phyloP scores from a whole-genome alignment of 30 jellyfish, hydroid and myxozoan species.

The Pelagia noctiluca region DNA sequence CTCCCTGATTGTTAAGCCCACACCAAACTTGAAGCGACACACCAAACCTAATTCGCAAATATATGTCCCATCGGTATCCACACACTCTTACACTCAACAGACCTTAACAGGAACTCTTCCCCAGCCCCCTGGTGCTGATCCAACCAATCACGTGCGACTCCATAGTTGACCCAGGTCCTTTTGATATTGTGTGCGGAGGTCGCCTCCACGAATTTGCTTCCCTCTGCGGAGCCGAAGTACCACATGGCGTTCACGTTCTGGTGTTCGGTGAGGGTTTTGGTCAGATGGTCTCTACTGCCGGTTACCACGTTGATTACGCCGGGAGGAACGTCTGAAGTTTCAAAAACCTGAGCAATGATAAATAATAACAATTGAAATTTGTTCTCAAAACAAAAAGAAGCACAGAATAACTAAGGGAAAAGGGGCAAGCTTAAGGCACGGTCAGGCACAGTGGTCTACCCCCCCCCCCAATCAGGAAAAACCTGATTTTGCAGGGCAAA shows the following conservation, averaged over 20 bases:
- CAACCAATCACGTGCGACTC: slow-evolving; percentile 95
- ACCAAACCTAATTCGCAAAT: slow-evolving; percentile 85
- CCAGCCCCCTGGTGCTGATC: slow-evolving; percentile 93
- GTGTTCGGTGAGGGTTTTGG: slow-evolving; percentile 91
- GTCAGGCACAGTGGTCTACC: no score
- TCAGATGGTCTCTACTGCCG: slow-evolving; percentile 95
- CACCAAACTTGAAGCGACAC: no score
- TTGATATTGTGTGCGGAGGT: slow-evolving; percentile 91
- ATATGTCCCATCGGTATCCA: slow-evolving; percentile 99
- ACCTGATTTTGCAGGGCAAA: no score
- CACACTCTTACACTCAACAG: slow-evolving; percentile 92
- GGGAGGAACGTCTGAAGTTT: slow-evolving; percentile 95
- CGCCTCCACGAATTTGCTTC: slow-evolving; percentile 95
- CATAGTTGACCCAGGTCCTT: slow-evolving; percentile 97
- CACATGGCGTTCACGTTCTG: slow-evolving; percentile 96
- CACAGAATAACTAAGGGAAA: no score
- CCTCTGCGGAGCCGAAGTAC: slow-evolving; percentile 96
- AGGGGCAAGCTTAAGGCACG: no score
- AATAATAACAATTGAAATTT: no score
- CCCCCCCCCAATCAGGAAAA: no score
- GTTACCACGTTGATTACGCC: slow-evolving; percentile 93
- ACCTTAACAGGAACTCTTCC: slow-evolving; percentile 90
- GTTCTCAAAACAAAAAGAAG: no score
- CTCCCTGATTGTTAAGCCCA: no score
- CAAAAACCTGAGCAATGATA: slow-evolving; percentile 72